These are phyloP conservation scores for Leptobrachium leishanense DNA, from an alignment of 2,113 vertebrate genomes.

Conservation along the genomic window DNA sequence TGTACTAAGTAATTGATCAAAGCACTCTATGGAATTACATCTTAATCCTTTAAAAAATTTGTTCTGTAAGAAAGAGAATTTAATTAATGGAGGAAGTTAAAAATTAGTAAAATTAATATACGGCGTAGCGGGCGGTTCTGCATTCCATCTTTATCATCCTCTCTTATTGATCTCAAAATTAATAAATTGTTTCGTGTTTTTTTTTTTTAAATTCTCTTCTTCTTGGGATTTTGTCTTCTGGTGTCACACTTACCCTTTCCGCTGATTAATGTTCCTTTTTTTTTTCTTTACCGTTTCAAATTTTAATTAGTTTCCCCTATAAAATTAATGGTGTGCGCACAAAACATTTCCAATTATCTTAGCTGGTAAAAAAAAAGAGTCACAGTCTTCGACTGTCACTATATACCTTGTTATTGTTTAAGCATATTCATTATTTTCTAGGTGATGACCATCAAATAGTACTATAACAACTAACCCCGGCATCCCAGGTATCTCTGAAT, in stretches of 20 bases:
- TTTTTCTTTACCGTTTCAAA: not conserved
- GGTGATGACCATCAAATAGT: too few relatives aligned
- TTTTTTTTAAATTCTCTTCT: not conserved
- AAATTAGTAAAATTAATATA: not conserved
- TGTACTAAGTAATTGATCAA: slow-evolving; percentile 38
- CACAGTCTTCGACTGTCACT: not conserved
- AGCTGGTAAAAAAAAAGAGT: not conserved
- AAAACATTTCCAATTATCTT: not conserved
- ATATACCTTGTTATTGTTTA: not conserved
- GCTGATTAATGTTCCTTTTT: not conserved
- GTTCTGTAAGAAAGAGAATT: slow-evolving; percentile 6
- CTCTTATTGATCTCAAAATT: slow-evolving; percentile 24
- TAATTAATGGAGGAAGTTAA: not conserved
- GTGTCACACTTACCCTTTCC: not conserved
- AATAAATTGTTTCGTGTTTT: slow-evolving; percentile 12
- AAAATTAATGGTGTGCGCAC: not conserved
- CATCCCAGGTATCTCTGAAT: too few relatives aligned
- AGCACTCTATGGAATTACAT: slow-evolving; percentile 30
- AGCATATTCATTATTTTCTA: not conserved
- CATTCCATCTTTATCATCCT: slow-evolving; percentile 20
- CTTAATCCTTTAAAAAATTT: slow-evolving; percentile 8
- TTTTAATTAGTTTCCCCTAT: not conserved
- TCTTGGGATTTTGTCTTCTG: not conserved
- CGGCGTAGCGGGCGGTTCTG: not conserved
- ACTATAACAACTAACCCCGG: too few relatives aligned